These are phyloP conservation scores for Dendrocopos noguchii DNA, from an alignment of 2,113 vertebrate species.

Conservation along the genomic window DNA sequence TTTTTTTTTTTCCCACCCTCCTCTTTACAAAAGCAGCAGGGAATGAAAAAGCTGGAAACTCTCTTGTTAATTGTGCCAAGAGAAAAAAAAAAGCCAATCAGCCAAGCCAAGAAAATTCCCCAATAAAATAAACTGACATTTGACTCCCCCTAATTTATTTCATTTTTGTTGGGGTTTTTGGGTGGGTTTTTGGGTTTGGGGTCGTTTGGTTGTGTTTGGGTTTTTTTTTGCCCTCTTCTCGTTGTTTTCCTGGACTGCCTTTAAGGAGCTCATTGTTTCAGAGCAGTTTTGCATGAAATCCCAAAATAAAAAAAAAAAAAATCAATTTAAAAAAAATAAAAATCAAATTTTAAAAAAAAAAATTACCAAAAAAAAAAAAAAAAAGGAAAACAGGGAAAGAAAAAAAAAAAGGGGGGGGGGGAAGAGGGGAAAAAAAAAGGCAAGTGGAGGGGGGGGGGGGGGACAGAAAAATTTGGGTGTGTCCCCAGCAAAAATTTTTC, in stretches of 20 bases:
- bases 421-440: too few relatives aligned
- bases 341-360: too few relatives aligned
- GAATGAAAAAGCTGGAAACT: conserved; percentile 78
- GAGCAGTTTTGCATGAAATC: conserved; percentile 73
- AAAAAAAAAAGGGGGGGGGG: not conserved
- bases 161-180: too few relatives aligned
- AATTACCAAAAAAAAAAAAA: too few relatives aligned
- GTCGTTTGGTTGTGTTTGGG: too few relatives aligned
- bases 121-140: conserved; percentile 57
- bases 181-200: too few relatives aligned
- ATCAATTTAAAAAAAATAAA: not conserved
- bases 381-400: conserved; percentile 1
- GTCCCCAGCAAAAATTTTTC: conserved; percentile 78
- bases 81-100: conserved; percentile 35
- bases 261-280: conserved; percentile 69
- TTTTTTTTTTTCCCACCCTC: too few relatives aligned
- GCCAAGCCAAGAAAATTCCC: conserved; percentile 66
- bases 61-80: conserved; percentile 58
- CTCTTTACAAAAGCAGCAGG: conserved; percentile 61
- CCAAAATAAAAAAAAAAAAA: conserved; percentile 14
- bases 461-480: conserved; percentile 75
- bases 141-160: not conserved
- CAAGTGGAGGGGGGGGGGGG: too few relatives aligned
- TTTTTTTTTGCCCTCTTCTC: conserved; percentile 53
- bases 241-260: conserved; percentile 65